phyloP scores from a whole-genome alignment of 2,113 vertebrate species.

The Campylomormyrus numenius region DNA sequence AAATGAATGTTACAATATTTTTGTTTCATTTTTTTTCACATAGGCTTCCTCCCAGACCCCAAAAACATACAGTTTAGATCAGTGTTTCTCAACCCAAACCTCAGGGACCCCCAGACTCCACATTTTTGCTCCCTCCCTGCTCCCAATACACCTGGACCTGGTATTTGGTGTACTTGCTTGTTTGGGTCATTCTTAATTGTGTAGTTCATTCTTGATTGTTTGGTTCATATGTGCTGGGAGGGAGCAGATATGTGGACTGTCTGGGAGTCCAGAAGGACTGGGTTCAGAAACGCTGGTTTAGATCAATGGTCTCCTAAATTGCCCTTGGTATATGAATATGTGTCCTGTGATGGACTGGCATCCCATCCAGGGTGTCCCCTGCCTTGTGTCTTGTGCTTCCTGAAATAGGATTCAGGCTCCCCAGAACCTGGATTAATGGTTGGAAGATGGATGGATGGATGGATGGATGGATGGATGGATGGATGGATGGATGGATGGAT shows the following conservation, averaged over 20 bases:
- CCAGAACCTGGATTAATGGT: background rate
- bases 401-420: background rate
- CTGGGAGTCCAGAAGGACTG: background rate
- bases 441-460: background rate
- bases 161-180: background rate
- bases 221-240: background rate
- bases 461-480: background rate
- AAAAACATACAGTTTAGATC: background rate
- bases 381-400: background rate
- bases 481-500: background rate
- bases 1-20: background rate
- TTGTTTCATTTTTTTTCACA: background rate
- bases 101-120: background rate
- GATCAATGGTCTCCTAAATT: background rate
- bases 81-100: background rate
- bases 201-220: background rate
- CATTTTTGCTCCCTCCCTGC: background rate
- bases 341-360: background rate
- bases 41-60: background rate
- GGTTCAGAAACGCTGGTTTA: background rate
- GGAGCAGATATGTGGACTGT: background rate
- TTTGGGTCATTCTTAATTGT: background rate
- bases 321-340: background rate
- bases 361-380: background rate
- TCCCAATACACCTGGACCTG: background rate